Evolutionary conservation across 2,888 invertebrate genomes (phyloP).

Genomic region (Xylophagus ater): DNA sequence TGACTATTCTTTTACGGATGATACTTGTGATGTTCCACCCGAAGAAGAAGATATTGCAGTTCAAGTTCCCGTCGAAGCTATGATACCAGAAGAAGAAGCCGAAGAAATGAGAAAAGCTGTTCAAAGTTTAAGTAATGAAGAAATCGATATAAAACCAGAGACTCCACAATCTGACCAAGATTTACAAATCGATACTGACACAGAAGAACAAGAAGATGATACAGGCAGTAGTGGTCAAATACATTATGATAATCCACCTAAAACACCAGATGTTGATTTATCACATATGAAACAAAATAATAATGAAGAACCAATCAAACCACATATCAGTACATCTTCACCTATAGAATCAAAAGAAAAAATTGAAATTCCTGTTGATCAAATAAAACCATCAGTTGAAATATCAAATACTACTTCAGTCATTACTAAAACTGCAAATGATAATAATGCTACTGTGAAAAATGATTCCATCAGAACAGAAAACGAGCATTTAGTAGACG

Average conservation of each 20-base stretch:
- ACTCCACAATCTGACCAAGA: slow-evolving; percentile 78
- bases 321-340: too few species aligned
- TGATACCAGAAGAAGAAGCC: slow-evolving; percentile 57
- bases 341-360: slow-evolving; percentile 27
- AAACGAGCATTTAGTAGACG: too few species aligned
- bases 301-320: too few species aligned
- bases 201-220: slow-evolving; percentile 61
- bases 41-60: slow-evolving; percentile 43
- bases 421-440: too few species aligned
- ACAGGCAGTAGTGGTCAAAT: slow-evolving; percentile 32
- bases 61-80: slow-evolving; percentile 34
- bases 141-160: slow-evolving; percentile 66
- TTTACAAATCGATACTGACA: slow-evolving; percentile 75
- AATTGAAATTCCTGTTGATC: slow-evolving; percentile 7
- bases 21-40: slow-evolving; percentile 17
- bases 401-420: too few species aligned
- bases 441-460: too few species aligned
- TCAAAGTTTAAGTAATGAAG: slow-evolving; percentile 62
- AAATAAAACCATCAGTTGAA: slow-evolving; percentile 8
- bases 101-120: slow-evolving; percentile 79
- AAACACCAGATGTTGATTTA: slow-evolving; percentile 42
- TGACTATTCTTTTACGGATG: slow-evolving; percentile 44
- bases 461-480: too few species aligned
- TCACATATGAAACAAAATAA: slow-evolving; percentile 30
- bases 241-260: slow-evolving; percentile 40